Evolutionary conservation across 1,140 invertebrate species (phyloP).

Genomic region (Anastatus disparis): DNA sequence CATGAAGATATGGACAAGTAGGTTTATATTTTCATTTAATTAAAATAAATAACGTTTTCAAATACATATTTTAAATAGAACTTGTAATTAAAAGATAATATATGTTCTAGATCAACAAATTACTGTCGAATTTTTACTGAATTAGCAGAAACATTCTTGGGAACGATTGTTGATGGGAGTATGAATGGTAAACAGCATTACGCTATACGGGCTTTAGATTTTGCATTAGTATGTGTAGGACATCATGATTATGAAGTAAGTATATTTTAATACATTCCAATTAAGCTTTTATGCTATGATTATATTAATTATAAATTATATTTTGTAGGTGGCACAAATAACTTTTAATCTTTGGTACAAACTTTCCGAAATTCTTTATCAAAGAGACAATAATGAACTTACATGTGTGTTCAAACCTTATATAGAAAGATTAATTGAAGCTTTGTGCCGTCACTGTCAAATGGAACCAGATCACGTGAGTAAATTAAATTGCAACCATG

Average conservation of each 20-base stretch:
- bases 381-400: conserved; percentile 82
- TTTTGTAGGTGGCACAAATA: conserved; percentile 88
- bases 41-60: background rate
- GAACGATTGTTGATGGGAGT: conserved; percentile 76
- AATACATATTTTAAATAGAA: background rate
- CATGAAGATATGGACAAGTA: conserved; percentile 89
- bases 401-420: conserved; percentile 88
- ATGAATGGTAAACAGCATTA: conserved; percentile 74
- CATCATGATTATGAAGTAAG: conserved; percentile 94
- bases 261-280: conserved; percentile 52
- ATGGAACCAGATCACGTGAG: conserved; percentile 89
- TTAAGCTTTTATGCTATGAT: conserved; percentile 18
- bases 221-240: conserved; percentile 90
- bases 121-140: conserved; percentile 96
- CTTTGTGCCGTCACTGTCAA: conserved; percentile 87
- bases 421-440: conserved; percentile 87
- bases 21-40: conserved; percentile 11
- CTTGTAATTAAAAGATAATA: background rate
- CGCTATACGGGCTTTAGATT: conserved; percentile 86
- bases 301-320: conserved; percentile 10
- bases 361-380: conserved; percentile 93
- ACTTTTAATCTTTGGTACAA: conserved; percentile 98
- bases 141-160: conserved; percentile 86
- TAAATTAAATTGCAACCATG: conserved; percentile 47
- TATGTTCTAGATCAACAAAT: conserved; percentile 79